Evolutionary conservation across 2,888 invertebrate species (phyloP).

Genomic region (Kryphioiulus occultus): DNA sequence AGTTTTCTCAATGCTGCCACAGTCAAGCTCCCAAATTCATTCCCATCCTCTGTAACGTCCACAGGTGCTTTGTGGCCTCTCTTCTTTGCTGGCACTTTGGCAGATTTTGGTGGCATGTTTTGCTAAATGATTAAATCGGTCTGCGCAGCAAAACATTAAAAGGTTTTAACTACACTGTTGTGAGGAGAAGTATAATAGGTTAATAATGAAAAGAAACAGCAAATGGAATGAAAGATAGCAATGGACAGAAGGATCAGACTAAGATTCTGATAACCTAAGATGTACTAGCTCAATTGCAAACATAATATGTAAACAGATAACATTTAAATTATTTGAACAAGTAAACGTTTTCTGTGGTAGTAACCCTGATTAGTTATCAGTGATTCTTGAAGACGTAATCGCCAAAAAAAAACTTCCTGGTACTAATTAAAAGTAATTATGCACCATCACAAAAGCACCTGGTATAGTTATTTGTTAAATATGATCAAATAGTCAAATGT

Average conservation of each 20-base stretch:
- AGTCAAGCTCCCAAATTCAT: background rate
- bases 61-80: background rate
- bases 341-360: no score
- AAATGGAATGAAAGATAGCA: no score
- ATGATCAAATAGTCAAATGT: background rate
- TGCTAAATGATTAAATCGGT: background rate
- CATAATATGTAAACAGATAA: background rate
- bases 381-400: no score
- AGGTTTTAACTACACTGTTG: background rate
- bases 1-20: constrained; percentile 29
- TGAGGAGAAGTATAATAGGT: no score
- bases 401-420: no score
- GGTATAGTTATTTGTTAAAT: background rate
- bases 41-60: background rate
- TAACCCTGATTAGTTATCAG: no score
- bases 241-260: no score
- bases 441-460: background rate
- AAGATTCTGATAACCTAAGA: background rate
- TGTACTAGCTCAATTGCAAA: background rate
- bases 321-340: no score
- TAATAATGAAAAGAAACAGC: no score
- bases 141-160: background rate
- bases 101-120: constrained; percentile 9
- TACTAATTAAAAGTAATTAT: background rate
- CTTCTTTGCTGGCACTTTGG: background rate